Evolutionary conservation across 2,113 vertebrate species (phyloP).

Genomic region (Osmerus mordax): DNA sequence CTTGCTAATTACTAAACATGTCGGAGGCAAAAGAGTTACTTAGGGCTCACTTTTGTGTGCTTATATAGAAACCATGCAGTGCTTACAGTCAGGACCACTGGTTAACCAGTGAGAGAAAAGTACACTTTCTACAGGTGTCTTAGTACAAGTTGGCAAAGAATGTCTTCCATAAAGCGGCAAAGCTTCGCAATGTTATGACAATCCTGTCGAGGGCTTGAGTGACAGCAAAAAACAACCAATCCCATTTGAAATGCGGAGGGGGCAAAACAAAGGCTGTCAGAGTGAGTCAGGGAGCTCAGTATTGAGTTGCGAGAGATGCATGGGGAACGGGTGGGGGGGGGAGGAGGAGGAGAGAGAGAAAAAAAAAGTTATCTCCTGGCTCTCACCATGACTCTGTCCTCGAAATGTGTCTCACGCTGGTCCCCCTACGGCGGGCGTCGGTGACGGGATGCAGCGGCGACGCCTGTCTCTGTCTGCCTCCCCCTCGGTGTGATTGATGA

Average conservation of each 20-base stretch:
- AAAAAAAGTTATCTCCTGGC: conserved; percentile 42
- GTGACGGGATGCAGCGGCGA: conserved; percentile 56
- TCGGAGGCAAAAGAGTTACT: too few relatives aligned
- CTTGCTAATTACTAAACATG: too few relatives aligned
- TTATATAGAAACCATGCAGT: too few relatives aligned
- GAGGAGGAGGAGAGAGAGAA: not conserved
- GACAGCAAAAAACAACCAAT: conserved; percentile 66
- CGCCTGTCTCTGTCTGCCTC: conserved; percentile 50
- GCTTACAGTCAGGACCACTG: too few relatives aligned
- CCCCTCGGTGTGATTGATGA: conserved; percentile 76
- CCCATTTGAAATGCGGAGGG: conserved; percentile 60
- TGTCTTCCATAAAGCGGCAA: not conserved
- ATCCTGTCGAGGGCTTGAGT: conserved; percentile 57
- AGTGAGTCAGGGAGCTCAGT: conserved; percentile 57
- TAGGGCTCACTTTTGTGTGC: too few relatives aligned
- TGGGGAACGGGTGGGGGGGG: conserved; percentile 19
- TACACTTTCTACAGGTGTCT: too few relatives aligned
- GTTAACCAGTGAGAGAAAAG: too few relatives aligned
- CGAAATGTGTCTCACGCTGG: conserved; percentile 58
- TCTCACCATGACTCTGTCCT: conserved; percentile 59
- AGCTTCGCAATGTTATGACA: conserved; percentile 51
- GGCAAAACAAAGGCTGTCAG: conserved; percentile 69
- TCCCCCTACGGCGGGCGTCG: conserved; percentile 56
- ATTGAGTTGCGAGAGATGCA: conserved; percentile 52
- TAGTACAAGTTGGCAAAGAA: not conserved